A percentile compares a stretch with the other conserved stretches of the same genome.
phyloP scores from a whole-genome alignment of 2,888 invertebrate species.

The Acheta domesticus region DNA sequence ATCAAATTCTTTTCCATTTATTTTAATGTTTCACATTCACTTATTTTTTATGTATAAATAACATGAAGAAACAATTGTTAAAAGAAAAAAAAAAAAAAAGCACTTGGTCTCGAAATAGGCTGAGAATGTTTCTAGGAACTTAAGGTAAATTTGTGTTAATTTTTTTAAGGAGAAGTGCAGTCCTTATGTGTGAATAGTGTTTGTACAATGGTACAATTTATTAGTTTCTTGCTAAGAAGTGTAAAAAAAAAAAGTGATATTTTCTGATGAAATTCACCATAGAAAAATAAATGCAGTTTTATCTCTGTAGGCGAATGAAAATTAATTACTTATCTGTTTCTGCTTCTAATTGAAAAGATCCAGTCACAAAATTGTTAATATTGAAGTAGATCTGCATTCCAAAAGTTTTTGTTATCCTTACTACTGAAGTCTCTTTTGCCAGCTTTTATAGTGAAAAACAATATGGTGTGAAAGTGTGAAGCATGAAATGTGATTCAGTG shows the following conservation, averaged over 20 bases:
- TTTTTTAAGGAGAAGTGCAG: constrained; percentile 2
- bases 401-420: constrained; percentile 4
- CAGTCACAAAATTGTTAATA: not conserved
- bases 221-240: not conserved
- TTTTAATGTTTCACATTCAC: not conserved
- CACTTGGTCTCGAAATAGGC: not conserved
- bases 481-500: too few species aligned
- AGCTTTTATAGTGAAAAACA: not conserved
- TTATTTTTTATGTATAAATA: constrained; percentile 3
- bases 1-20: constrained; percentile 3
- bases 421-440: not conserved
- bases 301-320: not conserved
- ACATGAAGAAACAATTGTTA: not conserved
- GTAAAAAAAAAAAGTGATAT: constrained; percentile 23
- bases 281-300: constrained; percentile 27
- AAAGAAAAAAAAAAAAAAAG: not conserved
- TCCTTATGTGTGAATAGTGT: not conserved
- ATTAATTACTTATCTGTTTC: not conserved
- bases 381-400: constrained; percentile 10
- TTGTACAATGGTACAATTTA: not conserved
- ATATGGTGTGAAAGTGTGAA: too few species aligned
- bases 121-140: not conserved
- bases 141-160: not conserved
- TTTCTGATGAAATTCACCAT: constrained; percentile 29
- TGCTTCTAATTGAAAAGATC: not conserved